Evolutionary conservation across 2,888 invertebrate species (phyloP), one percentile per base, ranked within the genome.

Genomic region (Sepioteuthis lessoniana): DNA sequence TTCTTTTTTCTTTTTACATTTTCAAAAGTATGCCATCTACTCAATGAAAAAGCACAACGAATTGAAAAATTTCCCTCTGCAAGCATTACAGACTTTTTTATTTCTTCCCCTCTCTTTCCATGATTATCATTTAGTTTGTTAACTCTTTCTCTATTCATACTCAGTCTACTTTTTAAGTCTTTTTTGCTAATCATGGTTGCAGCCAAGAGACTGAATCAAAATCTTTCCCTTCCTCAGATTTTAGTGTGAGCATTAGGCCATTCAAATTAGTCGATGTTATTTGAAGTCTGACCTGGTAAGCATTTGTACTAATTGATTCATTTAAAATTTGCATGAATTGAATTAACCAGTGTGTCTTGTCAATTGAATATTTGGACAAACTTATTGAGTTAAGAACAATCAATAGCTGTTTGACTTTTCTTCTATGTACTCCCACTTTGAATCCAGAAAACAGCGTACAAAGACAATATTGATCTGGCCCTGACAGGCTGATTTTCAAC

Each of bases 321-420:
- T 76, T 76, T 76, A 76, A 76, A 76, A 76, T 76, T 35, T 76
- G 76, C 76, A 76, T 76, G 76, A 76, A 76, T 76, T 76, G 76
- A 76, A 76, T 76, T 76, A 42, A 76, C 76, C 76, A n/a, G n/a
- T 76, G 76, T 76, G 76, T 35, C 76, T 76, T 13, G n/a, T 76
- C n/a, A 35, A 76, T 76, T 76, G 76, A 35, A n/a, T 76, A 76
- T 76, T 76, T 76, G 76, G n/a, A n/a, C 76, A 76, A 76, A n/a
- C 76, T 76, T 76, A 76, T 76, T 76, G 76, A 76, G 76, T 76
- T 35, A 76, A 76, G 76, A 76, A n/a, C 76, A 76, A 76, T 76
- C 76, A 76, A 76, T 76, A 76, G 76, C 76, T 35, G 76, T 76
- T 76, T 76, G 76, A n/a, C 76, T 76, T 76, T 76, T n/a, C n/a